Evolutionary conservation across 2,888 invertebrate species (phyloP).

Genomic region (Caenorhabditis virilis): DNA sequence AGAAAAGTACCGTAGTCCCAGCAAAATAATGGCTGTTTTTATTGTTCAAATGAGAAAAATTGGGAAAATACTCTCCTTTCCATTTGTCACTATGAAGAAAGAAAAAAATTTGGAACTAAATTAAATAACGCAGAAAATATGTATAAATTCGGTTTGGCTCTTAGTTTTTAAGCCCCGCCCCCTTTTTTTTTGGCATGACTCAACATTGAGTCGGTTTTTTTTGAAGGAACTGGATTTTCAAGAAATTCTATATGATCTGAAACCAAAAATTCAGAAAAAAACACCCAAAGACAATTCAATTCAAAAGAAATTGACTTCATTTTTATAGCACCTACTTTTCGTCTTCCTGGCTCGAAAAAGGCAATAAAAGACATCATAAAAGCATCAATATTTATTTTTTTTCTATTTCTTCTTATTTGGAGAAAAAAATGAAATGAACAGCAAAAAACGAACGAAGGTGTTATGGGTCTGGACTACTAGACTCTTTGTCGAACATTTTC

Average conservation of each 20-base stretch:
- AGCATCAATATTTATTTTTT: too few relatives aligned
- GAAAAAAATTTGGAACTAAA: constrained; percentile 15
- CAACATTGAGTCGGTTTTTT: constrained; percentile 57
- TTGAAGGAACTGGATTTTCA: constrained; percentile 4
- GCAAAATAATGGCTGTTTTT: too few relatives aligned
- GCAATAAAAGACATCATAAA: too few relatives aligned
- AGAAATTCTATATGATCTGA: not conserved
- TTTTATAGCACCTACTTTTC: not conserved
- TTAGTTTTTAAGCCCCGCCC: constrained; percentile 66
- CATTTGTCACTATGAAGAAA: too few relatives aligned
- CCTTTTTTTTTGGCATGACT: too few relatives aligned
- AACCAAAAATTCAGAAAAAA: not conserved
- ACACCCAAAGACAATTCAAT: not conserved
- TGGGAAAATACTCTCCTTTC: too few relatives aligned
- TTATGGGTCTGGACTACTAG: not conserved
- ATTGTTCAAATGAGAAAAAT: too few relatives aligned
- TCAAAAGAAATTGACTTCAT: not conserved
- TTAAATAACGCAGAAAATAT: constrained; percentile 63
- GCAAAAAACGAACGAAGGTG: constrained; percentile 1
- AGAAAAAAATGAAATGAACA: not conserved
- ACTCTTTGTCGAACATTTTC: too few relatives aligned
- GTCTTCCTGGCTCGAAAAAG: not conserved
- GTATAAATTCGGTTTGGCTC: constrained; percentile 67
- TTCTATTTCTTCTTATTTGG: too few relatives aligned
- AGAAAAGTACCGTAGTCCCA: too few relatives aligned